These are phyloP conservation scores for Tichodroma muraria DNA, from an alignment of 2,113 vertebrate genomes.

Conservation along the genomic window DNA sequence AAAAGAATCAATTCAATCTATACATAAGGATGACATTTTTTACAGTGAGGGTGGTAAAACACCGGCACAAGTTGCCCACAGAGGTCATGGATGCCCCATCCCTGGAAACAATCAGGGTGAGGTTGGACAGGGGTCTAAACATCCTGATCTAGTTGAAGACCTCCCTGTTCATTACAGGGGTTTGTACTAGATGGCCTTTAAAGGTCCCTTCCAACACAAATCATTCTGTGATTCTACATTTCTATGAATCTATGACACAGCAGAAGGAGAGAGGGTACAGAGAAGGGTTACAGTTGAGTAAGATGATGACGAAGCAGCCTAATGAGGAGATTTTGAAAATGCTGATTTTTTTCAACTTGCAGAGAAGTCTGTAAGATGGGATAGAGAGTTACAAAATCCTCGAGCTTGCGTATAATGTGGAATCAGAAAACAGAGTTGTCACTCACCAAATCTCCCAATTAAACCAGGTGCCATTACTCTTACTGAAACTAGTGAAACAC, in stretches of 20 bases:
- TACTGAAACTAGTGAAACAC: neutral
- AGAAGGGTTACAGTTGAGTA: neutral
- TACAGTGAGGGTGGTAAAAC: neutral
- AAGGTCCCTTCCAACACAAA: neutral
- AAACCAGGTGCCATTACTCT: neutral
- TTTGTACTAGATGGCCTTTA: neutral
- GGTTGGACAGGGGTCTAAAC: neutral
- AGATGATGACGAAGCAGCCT: neutral
- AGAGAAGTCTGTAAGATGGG: neutral
- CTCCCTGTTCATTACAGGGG: neutral
- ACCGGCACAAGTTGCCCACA: fast-evolving
- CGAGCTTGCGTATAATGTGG: neutral
- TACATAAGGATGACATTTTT: neutral
- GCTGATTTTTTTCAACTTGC: neutral
- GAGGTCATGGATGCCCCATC: too few relatives aligned
- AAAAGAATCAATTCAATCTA: neutral
- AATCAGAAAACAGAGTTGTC: neutral
- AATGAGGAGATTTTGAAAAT: neutral
- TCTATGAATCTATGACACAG: neutral
- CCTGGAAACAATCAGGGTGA: neutral
- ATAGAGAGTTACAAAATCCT: neutral
- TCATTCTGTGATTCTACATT: neutral
- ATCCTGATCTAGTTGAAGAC: neutral
- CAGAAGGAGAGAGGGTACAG: neutral
- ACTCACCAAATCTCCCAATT: neutral